Base-by-base conservation (phyloP, 2,888 invertebrate genomes). In the Oscheius sp. region DNA sequence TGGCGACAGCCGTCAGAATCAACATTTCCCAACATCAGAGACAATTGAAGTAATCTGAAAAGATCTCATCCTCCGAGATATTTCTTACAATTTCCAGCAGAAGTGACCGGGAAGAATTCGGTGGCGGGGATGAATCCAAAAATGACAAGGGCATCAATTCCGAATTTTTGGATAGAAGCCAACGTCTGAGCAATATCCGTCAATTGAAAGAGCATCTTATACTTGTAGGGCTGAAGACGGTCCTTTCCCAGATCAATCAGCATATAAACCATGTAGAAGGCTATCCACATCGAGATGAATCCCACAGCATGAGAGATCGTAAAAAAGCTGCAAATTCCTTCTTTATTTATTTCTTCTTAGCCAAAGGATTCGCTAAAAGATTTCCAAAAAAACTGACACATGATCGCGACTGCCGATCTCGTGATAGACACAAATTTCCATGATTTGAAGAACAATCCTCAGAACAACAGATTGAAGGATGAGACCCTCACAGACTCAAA, bases 201-300 rank as follows among this genome's bases (percentile, higher is more conserved):
- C 3, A 65, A 25, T 25, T 45, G 65, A n/a, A 65, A 65, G 17
- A 65, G 25, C 10, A 27, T 27, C 25, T 10, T 15, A 37, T 31
- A 65, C 8, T 53, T 52, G 50, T 65, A 65, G 34, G 64, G 64
- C 20, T 39, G 37, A 3, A 65, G 53, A 23, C 53, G 53, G 15
- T 65, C 65, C 12, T 53, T 52, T 34, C 53, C 65, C n/a, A 65
- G 25, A 20, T 65, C 65, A 27, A 65, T 65, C 27, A 65, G 39
- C 29, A 65, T 53, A 23, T 65, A 65, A 27, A 65, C 65, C 39
- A 65, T 29, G 42, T 53, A 53, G 42, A 52, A 65, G 37, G 52
- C 65, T 1, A 55, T 39, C 39, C 27, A 53, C 65, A 65, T 65
- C 17, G 65, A 65, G 46, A 52, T 27, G 20, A 65, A 20, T 6